phyloP scores from a whole-genome alignment of 2,888 invertebrate species.

The Eupithecia subfuscata region DNA sequence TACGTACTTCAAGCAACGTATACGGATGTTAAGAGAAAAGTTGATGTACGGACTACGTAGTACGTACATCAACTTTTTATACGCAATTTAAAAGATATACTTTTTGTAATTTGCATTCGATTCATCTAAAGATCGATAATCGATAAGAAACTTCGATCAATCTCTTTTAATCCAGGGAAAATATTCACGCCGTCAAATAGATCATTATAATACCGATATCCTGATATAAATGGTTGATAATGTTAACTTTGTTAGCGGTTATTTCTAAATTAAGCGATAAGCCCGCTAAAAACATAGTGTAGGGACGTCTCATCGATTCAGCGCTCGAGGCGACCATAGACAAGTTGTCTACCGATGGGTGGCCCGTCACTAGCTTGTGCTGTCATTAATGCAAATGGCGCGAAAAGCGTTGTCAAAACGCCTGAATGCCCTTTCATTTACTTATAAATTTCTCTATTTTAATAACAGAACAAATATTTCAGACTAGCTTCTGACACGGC shows the following conservation, averaged over 20 bases:
- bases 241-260: slow-evolving; percentile 36
- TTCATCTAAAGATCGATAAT: slow-evolving; percentile 33
- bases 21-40: too few relatives aligned
- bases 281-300: slow-evolving; percentile 26
- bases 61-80: background rate
- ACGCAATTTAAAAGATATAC: background rate
- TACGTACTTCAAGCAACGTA: too few relatives aligned
- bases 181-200: slow-evolving; percentile 33
- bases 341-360: slow-evolving; percentile 25
- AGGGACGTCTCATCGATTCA: slow-evolving; percentile 32
- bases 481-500: background rate
- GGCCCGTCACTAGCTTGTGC: slow-evolving; percentile 25
- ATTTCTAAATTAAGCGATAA: slow-evolving; percentile 34
- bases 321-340: slow-evolving; percentile 30
- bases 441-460: background rate
- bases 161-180: slow-evolving; percentile 36
- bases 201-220: slow-evolving; percentile 33
- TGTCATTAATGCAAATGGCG: slow-evolving; percentile 23
- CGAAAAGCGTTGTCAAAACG: slow-evolving; percentile 16
- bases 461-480: background rate
- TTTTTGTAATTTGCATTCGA: slow-evolving; percentile 30
- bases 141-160: slow-evolving; percentile 29
- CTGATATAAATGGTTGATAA: slow-evolving; percentile 34
- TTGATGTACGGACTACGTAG: background rate
- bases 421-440: slow-evolving; percentile 3